A percentile compares a stretch with the other conserved stretches of the same genome.
These are phyloP conservation scores for Pristionchus exspectatus DNA, from an alignment of 2,888 invertebrate genomes.

Conservation along the genomic window DNA sequence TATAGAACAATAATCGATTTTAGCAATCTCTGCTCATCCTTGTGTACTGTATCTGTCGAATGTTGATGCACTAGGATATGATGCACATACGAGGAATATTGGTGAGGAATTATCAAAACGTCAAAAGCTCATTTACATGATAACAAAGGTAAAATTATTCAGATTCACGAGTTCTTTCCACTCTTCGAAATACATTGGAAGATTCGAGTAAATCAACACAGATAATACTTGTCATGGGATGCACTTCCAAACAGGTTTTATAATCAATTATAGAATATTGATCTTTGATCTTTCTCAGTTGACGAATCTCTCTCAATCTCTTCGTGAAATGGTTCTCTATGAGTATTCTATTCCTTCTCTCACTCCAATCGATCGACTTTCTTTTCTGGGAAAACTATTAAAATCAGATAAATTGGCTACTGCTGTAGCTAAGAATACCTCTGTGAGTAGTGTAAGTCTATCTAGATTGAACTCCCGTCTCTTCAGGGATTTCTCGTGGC, in stretches of 20 bases:
- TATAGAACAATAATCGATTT: background rate
- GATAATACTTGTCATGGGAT: constrained; percentile 44
- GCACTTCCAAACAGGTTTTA: constrained; percentile 34
- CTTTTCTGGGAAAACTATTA: constrained; percentile 56
- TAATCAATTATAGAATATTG: background rate
- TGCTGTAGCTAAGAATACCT: constrained; percentile 62
- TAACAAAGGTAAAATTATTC: background rate
- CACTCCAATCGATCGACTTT: constrained; percentile 62
- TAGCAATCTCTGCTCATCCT: constrained; percentile 57
- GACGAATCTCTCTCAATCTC: constrained; percentile 56
- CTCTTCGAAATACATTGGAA: constrained; percentile 20
- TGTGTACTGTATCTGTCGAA: constrained; percentile 64
- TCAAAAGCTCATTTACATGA: too few relatives aligned
- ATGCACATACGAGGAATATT: constrained; percentile 56
- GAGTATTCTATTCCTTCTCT: constrained; percentile 60
- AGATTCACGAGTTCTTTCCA: constrained; percentile 58
- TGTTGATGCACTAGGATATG: constrained; percentile 63
- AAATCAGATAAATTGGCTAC: constrained; percentile 48
- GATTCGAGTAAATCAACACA: constrained; percentile 2
- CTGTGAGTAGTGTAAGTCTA: constrained; percentile 52
- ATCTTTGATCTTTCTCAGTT: constrained; percentile 53
- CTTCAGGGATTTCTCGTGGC: constrained; percentile 72
- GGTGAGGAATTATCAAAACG: constrained; percentile 17
- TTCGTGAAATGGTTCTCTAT: constrained; percentile 61
- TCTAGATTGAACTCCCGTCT: background rate